Conservation (phyloP, 2,797 vertebrate genomes). For the Melanotaenia nigrans region DNA sequence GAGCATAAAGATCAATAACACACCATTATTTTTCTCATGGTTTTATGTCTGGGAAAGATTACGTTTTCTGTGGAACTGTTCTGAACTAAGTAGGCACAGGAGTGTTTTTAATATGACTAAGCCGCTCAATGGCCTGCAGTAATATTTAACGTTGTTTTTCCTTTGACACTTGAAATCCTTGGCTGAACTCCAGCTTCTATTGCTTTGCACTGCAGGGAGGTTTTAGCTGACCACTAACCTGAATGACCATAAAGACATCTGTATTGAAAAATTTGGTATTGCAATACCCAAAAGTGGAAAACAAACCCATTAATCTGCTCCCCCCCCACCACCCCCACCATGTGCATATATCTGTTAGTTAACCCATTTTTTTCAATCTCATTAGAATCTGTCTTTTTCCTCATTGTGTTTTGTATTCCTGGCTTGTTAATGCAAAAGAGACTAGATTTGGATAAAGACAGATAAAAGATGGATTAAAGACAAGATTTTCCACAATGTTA, state of each 20-base stretch:
- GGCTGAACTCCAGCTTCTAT: slow-evolving; percentile 40
- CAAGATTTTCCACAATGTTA: slow-evolving; percentile 17
- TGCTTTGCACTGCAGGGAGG: slow-evolving; percentile 38
- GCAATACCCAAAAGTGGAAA: slow-evolving; percentile 35
- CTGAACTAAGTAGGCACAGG: slow-evolving; percentile 45
- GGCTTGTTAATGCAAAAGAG: background rate
- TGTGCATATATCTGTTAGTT: slow-evolving; percentile 12
- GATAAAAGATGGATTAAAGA: slow-evolving; percentile 32
- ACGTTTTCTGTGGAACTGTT: slow-evolving; percentile 43
- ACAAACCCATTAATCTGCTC: slow-evolving; percentile 37
- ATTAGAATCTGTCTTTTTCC: slow-evolving; percentile 15
- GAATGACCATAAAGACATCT: slow-evolving; percentile 38
- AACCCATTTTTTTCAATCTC: slow-evolving; percentile 22
- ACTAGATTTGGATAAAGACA: background rate
- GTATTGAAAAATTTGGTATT: slow-evolving; percentile 40
- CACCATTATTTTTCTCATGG: slow-evolving; percentile 53
- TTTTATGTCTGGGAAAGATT: slow-evolving; percentile 63
- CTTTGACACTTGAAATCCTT: slow-evolving; percentile 42
- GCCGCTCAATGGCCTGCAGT: slow-evolving; percentile 45
- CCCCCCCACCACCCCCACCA: background rate
- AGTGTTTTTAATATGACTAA: slow-evolving; percentile 56
- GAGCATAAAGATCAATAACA: slow-evolving; percentile 64
- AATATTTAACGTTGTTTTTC: slow-evolving; percentile 58
- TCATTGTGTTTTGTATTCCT: slow-evolving; percentile 9
- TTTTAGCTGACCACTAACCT: slow-evolving; percentile 42